Evolutionary conservation across 2,113 vertebrate genomes (phyloP), one percentile per base, ranked within the genome.

Genomic region (Gorsachius goisagi): DNA sequence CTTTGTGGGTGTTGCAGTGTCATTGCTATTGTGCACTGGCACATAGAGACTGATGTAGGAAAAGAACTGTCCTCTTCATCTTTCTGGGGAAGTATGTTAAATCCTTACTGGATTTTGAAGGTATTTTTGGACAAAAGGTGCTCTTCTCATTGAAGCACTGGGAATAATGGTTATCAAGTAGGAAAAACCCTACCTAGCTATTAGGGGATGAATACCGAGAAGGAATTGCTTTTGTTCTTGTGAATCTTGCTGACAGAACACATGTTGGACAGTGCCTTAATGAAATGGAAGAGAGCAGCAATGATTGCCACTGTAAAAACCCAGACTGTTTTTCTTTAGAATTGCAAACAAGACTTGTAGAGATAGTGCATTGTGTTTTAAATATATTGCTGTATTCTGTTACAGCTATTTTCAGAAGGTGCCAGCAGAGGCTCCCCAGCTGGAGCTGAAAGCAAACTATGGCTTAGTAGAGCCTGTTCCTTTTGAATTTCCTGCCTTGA

Each of bases 391-490:
- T 94, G 21, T 82, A 24, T 97, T 97, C 62, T 87, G 24, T 97
- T 96, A 95, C 96, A 99, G 99, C 97, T 99, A 99, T 96, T 99
- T 99, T 95, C 99, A 99, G 66, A 99, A 99, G 96, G 97, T 99
- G 71, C 99, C 99, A 33, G 96, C 98, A 13, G 99, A 99, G 93
- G 98, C 99, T 26, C 99, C 99, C 14, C 98, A 98, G 69, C 98
- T 99, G 97, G 99, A 99, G 96, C 93, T 99, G 91, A 99, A 99
- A 97, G 99, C 99, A 12, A 99, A 98, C 88, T 99, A 99, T 11
- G 99, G 99, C 68, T 98, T 99, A 55, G 99, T 99, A 7, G 99
- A 99, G 91, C 99, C 99, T 6, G 53, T 99, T 72, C 71, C 97
- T 64, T 99, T 99, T 35, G 99, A 99, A 96, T 98, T 99, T 90